Conservation (phyloP, 2,797 vertebrate genomes). For the Lepilemur ruficaudatus region DNA sequence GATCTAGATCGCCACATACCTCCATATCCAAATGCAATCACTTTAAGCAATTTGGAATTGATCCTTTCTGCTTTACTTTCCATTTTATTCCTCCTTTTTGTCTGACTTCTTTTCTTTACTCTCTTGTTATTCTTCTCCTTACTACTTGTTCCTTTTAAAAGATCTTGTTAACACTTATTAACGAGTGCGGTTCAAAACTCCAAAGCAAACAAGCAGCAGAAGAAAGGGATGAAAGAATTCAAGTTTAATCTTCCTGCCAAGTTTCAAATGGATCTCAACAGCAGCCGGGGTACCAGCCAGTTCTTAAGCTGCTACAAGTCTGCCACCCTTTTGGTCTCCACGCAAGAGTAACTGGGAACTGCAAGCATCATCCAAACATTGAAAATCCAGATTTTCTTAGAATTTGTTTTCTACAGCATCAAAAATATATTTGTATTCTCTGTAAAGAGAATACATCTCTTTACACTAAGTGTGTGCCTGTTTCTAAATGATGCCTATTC, state of each 20-base stretch:
- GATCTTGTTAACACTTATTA: constrained; percentile 57
- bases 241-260: constrained; percentile 50
- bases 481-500: not conserved
- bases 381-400: not conserved
- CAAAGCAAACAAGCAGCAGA: constrained; percentile 61
- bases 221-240: constrained; percentile 50
- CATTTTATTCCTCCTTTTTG: not conserved
- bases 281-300: not conserved
- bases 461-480: not conserved
- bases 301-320: not conserved
- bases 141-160: constrained; percentile 47
- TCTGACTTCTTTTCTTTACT: not conserved
- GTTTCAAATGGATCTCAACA: constrained; percentile 11
- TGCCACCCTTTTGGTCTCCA: not conserved
- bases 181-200: not conserved
- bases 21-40: not conserved
- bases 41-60: not conserved
- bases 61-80: not conserved
- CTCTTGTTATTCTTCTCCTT: constrained; percentile 43
- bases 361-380: not conserved
- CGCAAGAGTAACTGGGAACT: not conserved
- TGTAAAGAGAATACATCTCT: not conserved
- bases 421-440: not conserved
- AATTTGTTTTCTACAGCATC: not conserved
- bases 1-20: not conserved